Evolutionary conservation across 2,113 vertebrate genomes (phyloP), one percentile per base, ranked within the genome.

Genomic region (Nycticryphes semicollaris): DNA sequence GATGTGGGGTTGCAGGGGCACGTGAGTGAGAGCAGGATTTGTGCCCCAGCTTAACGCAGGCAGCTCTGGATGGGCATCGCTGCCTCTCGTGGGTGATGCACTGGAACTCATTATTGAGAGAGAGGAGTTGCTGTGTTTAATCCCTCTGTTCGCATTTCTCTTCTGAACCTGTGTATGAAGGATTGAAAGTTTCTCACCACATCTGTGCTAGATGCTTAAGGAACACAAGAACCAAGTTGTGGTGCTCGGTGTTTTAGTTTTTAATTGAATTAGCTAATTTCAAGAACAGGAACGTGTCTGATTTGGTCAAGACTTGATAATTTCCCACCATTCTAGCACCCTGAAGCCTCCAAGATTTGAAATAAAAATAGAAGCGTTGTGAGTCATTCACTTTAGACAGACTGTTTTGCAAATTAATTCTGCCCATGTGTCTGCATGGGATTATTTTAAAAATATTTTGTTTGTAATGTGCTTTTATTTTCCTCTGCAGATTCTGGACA

Each of bases 41-140:
- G 85, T 74, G 63, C 6, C 66, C 28, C 75, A 77, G n/a, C 3
- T 0, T 23, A n/a, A 8, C 5, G 20, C 0, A 2, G 43, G 84
- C 50, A 43, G 60, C 6, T 47, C 50, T 22, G 8, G 62, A 15
- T 9, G 1, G 12, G 30, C 33, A 3, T 1, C 22, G 43, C 63
- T 50, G 10, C 8, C n/a, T 9, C 0, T 2, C 0, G 1, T 33
- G 72, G 59, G 30, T 31, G 59, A 56, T 31, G 62, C 53, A 7
- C 68, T 70, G 56, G 23, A 39, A 59, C 30, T 35, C 33, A 20
- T 7, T 62, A 24, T 9, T 23, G 63, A n/a, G 41, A 77, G n/a
- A 25, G 57, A 59, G 47, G 33, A 37, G 33, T 8, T 72, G 30
- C 68, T 90, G 31, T 51, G 25, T 66, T 76, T 57, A 35, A 31